Conservation (phyloP, 2,888 invertebrate genomes). For the Caenorhabditis japonica region DNA sequence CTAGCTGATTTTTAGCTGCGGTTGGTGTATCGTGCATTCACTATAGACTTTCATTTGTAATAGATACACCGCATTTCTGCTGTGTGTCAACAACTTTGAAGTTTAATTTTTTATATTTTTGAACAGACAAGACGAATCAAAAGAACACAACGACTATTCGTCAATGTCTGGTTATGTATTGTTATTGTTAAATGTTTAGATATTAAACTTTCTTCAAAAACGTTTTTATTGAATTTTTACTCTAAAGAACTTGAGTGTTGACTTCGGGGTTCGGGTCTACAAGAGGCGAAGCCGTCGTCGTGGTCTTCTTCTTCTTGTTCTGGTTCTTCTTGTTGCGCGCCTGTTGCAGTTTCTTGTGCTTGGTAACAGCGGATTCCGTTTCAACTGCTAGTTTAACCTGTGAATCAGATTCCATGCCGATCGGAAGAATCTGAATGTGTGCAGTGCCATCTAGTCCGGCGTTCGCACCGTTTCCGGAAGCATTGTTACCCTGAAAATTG, state of each 20-base stretch:
- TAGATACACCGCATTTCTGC: too few species aligned
- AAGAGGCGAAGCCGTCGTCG: constrained; percentile 13
- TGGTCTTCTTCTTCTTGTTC: constrained; percentile 38
- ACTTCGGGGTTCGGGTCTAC: constrained; percentile 27
- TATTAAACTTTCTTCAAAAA: constrained; percentile 1
- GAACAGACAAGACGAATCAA: too few species aligned
- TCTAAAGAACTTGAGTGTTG: constrained; percentile 40
- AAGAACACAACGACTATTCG: constrained; percentile 17
- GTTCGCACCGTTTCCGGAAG: constrained; percentile 1
- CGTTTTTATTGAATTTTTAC: constrained; percentile 27
- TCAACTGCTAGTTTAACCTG: constrained; percentile 10
- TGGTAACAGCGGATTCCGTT: constrained; percentile 5
- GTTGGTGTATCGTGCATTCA: too few species aligned
- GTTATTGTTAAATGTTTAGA: constrained; percentile 11
- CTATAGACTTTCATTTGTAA: too few species aligned
- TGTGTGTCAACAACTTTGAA: constrained; percentile 3
- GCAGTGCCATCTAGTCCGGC: constrained; percentile 16
- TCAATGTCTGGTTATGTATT: constrained; percentile 13
- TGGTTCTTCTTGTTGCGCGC: constrained; percentile 25
- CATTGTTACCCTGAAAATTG: constrained; percentile 33
- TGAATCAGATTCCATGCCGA: neutral
- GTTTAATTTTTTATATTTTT: too few species aligned
- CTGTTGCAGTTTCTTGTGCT: constrained; percentile 36
- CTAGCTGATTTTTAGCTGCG: too few species aligned
- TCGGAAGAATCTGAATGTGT: constrained; percentile 35